Evolutionary conservation across 2,888 invertebrate genomes (phyloP), one percentile per base, ranked within the genome.

Genomic region (Drosophila birchii): DNA sequence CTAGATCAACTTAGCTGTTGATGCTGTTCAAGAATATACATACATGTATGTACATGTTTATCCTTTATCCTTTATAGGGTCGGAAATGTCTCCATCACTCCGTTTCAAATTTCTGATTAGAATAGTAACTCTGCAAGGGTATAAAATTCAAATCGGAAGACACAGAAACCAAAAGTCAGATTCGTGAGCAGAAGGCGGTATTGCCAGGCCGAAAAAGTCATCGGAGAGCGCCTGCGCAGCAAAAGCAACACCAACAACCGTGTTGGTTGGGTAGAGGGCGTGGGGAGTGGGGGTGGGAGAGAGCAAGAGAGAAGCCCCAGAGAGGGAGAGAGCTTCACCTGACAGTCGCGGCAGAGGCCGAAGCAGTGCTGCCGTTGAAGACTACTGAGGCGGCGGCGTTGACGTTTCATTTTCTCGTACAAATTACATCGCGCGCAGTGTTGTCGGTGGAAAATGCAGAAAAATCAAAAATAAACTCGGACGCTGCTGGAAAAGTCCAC

Each of bases 401-500:
- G 86, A 86, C 85, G 88, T 81, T 81, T 81, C 80, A 88, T 86
- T 88, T 88, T 89, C 88, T 89, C 89, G 89, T 81, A 84, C 77
- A 89, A 88, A 89, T 88, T 89, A 84, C 89, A 88, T 79, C 80
- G 88, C 83, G 89, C 89, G 88, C 82, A 81, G 86, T 71, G 29
- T 49, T 51, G 72, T 54, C 86, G 70, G 76, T 62, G 64, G 72
- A 77, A 78, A 76, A 76, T 69, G 57, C 45, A 76, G 26, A 77
- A 53, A 61, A 63, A 78, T 69, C 67, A 67, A 47, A 72, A 75
- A 77, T 69, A 75, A 70, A 79, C 49, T 62, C 47, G 47, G 61
- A 54, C 26, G 20, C 32, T 67, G 70, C 78, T 62, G 62, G 78
- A 75, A 80, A 70, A 73, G 44, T 18, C 18, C 32, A 45, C 23